These are phyloP conservation scores for Luffia ferchaultella DNA, from an alignment of 2,888 invertebrate species.

Conservation along the genomic window DNA sequence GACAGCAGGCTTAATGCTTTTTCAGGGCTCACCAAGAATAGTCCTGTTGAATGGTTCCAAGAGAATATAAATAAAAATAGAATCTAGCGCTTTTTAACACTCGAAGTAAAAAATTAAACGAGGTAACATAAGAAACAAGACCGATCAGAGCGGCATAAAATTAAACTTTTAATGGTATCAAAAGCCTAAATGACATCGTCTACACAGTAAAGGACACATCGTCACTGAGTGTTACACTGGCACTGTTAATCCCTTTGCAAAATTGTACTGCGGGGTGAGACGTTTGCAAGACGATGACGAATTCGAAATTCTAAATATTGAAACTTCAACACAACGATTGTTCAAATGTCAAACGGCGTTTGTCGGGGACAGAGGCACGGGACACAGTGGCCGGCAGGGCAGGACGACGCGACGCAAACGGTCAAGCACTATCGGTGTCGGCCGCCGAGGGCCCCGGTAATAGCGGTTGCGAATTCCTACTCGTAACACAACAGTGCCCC, in stretches of 20 bases:
- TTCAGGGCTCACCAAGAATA: constrained; percentile 25
- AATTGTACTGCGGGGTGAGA: too few species aligned
- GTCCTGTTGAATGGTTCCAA: constrained; percentile 25
- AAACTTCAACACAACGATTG: neutral
- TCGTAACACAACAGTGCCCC: constrained; percentile 52
- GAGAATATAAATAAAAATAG: constrained; percentile 20
- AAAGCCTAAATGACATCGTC: too few species aligned
- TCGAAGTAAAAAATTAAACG: too few species aligned
- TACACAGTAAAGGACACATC: too few species aligned
- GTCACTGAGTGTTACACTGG: too few species aligned
- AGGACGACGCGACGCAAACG: constrained; percentile 41
- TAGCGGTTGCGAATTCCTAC: constrained; percentile 64
- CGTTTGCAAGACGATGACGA: neutral
- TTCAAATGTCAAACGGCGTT: neutral
- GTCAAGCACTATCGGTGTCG: constrained; percentile 42
- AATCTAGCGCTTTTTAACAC: too few species aligned
- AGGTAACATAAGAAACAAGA: too few species aligned
- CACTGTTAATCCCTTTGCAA: too few species aligned
- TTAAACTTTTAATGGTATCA: too few species aligned
- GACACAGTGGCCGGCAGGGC: constrained; percentile 2
- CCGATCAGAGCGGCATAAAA: too few species aligned
- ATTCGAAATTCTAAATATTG: neutral
- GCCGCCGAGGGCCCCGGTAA: constrained; percentile 38
- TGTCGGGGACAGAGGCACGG: neutral
- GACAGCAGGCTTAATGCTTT: constrained; percentile 21